Conservation (phyloP, 2,888 invertebrate genomes). For the Vannuccia rotundouncinata region DNA sequence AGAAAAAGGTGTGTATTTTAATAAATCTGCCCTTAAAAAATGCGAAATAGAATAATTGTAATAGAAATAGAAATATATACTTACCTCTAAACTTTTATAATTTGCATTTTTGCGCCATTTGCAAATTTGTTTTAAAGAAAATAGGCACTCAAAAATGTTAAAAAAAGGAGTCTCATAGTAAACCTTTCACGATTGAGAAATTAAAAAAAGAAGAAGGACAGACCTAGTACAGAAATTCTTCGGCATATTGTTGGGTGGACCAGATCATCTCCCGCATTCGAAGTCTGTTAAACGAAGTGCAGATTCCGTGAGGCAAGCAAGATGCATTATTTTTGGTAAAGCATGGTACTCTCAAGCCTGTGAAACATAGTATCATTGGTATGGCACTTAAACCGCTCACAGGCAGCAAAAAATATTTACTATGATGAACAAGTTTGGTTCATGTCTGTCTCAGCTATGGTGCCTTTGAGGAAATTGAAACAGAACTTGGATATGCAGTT, state of each 20-base stretch:
- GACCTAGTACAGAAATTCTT: neutral
- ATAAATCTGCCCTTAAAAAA: too few species aligned
- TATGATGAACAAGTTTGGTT: neutral
- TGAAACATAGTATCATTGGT: neutral
- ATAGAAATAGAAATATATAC: too few species aligned
- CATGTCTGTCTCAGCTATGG: neutral
- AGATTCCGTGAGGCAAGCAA: neutral
- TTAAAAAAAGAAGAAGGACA: neutral
- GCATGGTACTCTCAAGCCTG: neutral
- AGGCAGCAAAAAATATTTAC: neutral
- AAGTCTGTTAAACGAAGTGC: neutral
- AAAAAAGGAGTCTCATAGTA: neutral
- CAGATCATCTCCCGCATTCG: neutral
- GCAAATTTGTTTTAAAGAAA: too few species aligned
- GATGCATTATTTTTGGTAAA: neutral
- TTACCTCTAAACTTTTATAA: too few species aligned
- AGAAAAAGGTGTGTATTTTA: too few species aligned
- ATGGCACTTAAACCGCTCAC: neutral
- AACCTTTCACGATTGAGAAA: neutral
- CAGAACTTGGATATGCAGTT: neutral
- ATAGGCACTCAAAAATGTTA: neutral
- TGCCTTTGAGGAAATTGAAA: neutral
- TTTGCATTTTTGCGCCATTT: too few species aligned
- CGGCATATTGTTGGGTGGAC: neutral
- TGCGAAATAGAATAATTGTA: too few species aligned